A percentile compares a stretch with the other conserved stretches of the same genome.
phyloP scores from a whole-genome alignment of 2,113 vertebrate species.

The Hemichromis elongatus region DNA sequence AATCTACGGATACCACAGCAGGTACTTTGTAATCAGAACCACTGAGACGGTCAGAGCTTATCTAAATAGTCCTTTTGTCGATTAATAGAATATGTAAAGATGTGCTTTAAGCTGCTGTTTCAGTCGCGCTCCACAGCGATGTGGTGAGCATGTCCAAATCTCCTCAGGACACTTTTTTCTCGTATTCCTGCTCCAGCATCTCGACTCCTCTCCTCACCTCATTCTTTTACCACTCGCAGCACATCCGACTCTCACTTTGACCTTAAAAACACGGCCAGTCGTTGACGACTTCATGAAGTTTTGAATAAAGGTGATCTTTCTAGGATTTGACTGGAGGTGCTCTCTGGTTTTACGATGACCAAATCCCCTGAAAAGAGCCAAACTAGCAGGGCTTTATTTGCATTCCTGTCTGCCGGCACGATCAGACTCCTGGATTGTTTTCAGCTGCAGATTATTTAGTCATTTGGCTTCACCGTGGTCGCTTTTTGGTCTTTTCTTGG shows the following conservation, averaged over 20 bases:
- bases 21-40: slow-evolving; percentile 28
- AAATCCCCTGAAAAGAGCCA: neutral
- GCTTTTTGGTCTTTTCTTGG: neutral
- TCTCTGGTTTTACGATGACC: neutral
- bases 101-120: slow-evolving; percentile 45
- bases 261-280: neutral
- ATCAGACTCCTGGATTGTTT: neutral
- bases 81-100: slow-evolving; percentile 2
- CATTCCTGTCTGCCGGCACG: neutral
- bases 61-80: neutral
- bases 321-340: neutral
- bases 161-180: slow-evolving; percentile 22
- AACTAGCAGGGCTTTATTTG: neutral
- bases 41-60: neutral
- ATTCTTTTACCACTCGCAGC: neutral
- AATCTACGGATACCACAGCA: neutral
- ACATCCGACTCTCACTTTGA: neutral
- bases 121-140: slow-evolving; percentile 11
- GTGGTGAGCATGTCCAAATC: neutral
- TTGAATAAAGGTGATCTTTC: neutral
- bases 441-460: neutral
- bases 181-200: neutral
- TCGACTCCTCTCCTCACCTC: neutral
- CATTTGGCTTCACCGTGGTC: neutral
- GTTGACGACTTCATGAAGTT: neutral